Conservation (phyloP, 2,113 vertebrate genomes). For the Ahaetulla prasina region DNA sequence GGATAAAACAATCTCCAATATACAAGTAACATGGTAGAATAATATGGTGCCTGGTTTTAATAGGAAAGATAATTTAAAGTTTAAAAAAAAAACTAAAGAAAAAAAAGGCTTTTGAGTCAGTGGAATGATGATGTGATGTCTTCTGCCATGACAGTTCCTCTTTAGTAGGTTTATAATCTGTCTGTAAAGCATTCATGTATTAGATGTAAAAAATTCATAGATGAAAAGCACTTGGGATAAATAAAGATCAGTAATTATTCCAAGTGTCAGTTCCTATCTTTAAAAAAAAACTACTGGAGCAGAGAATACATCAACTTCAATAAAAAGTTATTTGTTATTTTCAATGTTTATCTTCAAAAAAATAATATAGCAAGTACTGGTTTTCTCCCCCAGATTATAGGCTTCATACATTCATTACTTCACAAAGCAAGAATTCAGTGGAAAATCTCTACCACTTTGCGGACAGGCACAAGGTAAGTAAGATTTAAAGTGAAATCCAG, state of each 20-base stretch:
- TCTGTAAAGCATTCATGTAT: neutral
- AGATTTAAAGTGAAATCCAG: slow-evolving; percentile 23
- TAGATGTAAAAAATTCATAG: neutral
- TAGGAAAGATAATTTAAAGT: neutral
- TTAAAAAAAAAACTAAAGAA: neutral
- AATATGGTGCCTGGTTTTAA: neutral
- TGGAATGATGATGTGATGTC: neutral
- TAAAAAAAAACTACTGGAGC: neutral
- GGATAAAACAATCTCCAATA: neutral
- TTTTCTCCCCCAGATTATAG: neutral
- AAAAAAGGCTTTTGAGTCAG: neutral
- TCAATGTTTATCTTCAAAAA: neutral
- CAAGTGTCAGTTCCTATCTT: neutral
- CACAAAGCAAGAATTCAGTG: neutral
- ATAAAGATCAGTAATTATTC: neutral
- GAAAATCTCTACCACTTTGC: neutral
- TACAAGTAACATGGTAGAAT: neutral
- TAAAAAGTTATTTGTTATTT: neutral
- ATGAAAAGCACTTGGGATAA: neutral
- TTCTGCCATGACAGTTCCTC: neutral
- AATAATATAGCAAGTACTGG: neutral
- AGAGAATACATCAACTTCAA: neutral
- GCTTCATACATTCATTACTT: neutral
- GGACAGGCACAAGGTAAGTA: neutral
- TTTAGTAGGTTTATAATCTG: neutral